A percentile compares a stretch with the other conserved stretches of the same genome.
phyloP scores from a whole-genome alignment of 2,888 invertebrate species.

The Drosophila nr. fundita region DNA sequence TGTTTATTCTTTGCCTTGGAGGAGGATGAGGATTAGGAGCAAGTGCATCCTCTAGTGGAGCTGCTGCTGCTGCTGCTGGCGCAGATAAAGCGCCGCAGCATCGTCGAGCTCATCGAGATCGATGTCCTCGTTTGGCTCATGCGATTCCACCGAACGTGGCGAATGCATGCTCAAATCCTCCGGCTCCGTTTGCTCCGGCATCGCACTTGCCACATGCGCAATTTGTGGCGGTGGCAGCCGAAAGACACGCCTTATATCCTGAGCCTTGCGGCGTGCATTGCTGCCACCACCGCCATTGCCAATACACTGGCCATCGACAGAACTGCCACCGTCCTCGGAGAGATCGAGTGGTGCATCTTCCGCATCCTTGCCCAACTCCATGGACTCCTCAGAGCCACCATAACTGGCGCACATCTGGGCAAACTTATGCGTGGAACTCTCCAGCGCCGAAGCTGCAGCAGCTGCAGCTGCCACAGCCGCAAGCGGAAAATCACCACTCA shows the following conservation, averaged over 20 bases:
- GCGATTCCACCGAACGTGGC: slow-evolving; percentile 81
- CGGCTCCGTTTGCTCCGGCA: slow-evolving; percentile 95
- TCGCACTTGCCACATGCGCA: slow-evolving; percentile 80
- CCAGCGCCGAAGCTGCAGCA: slow-evolving; percentile 57
- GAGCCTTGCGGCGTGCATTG: slow-evolving; percentile 84
- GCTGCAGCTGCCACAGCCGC: slow-evolving; percentile 58
- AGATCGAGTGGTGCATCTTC: slow-evolving; percentile 85
- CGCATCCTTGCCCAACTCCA: slow-evolving; percentile 81
- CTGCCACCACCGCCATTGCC: slow-evolving; percentile 63
- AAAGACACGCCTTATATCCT: slow-evolving; percentile 86
- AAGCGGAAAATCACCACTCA: slow-evolving; percentile 80
- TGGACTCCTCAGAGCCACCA: slow-evolving; percentile 83
- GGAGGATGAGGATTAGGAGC: slow-evolving; percentile 16
- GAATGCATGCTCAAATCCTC: slow-evolving; percentile 93
- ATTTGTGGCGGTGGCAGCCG: slow-evolving; percentile 85
- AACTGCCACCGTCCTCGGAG: slow-evolving; percentile 85
- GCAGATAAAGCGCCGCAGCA: slow-evolving; percentile 86
- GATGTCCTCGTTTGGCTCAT: slow-evolving; percentile 85
- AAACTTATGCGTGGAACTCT: slow-evolving; percentile 78
- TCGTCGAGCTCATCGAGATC: slow-evolving; percentile 87
- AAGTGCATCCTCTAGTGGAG: slow-evolving; percentile 52
- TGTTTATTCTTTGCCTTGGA: not conserved
- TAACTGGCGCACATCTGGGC: slow-evolving; percentile 82
- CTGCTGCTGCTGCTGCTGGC: slow-evolving; percentile 79
- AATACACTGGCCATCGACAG: slow-evolving; percentile 70